phyloP scores from a whole-genome alignment of 2,113 vertebrate genomes.

The Nymphicus hollandicus region DNA sequence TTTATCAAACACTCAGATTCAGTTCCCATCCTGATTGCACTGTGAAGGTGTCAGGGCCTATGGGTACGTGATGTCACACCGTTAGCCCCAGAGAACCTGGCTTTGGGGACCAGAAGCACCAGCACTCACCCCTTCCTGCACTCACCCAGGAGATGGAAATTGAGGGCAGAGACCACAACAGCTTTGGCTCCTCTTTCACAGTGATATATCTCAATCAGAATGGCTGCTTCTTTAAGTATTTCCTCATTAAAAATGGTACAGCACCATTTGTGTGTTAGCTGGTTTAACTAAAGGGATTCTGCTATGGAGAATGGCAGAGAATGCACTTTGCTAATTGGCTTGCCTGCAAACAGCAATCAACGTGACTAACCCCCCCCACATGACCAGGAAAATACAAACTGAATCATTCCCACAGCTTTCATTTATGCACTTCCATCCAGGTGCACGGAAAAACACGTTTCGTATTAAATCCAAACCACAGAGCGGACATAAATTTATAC shows the following conservation, averaged over 20 bases:
- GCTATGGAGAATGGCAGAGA: background rate
- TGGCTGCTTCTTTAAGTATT: background rate
- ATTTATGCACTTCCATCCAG: background rate
- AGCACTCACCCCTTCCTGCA: background rate
- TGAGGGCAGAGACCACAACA: background rate
- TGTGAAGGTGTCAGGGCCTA: accelerated
- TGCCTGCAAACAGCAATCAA: background rate
- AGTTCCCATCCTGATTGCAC: accelerated
- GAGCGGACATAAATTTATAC: background rate
- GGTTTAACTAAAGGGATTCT: background rate
- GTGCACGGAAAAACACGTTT: background rate
- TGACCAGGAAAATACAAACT: background rate
- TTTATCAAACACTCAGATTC: background rate
- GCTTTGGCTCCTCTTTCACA: background rate
- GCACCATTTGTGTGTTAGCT: background rate
- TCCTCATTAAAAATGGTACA: background rate
- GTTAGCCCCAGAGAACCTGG: accelerated
- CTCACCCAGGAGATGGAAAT: background rate
- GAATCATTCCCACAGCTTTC: background rate
- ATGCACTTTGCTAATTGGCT: background rate
- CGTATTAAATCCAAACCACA: background rate
- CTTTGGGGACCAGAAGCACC: background rate
- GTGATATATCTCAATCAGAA: background rate
- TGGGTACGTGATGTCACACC: accelerated
- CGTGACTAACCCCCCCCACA: background rate